These are phyloP conservation scores for Vanessa tameamea DNA, from an alignment of 1,140 invertebrate genomes.

Conservation along the genomic window DNA sequence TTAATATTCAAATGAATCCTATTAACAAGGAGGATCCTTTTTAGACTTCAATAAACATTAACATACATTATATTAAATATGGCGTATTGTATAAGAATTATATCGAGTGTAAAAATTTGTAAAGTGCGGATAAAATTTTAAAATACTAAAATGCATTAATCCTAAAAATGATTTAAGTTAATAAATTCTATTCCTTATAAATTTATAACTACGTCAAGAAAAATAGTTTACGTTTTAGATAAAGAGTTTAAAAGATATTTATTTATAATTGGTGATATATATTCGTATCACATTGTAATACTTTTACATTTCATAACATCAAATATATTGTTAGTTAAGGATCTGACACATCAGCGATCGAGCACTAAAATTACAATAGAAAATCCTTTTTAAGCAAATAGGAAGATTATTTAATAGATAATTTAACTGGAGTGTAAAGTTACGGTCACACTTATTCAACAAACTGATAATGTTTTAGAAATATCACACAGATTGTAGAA, in stretches of 20 bases:
- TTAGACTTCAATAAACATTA: background rate
- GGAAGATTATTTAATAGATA: too few species aligned
- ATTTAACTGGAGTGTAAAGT: too few species aligned
- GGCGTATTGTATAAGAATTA: background rate
- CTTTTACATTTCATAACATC: background rate
- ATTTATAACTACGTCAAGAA: background rate
- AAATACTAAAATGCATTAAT: background rate
- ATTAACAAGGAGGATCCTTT: too few species aligned
- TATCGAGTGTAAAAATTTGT: background rate
- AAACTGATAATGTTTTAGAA: too few species aligned
- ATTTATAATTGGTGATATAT: background rate
- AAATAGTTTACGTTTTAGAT: background rate
- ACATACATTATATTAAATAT: background rate
- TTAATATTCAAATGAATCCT: too few species aligned
- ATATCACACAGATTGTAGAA: too few species aligned
- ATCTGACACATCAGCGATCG: too few species aligned
- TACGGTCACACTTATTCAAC: too few species aligned
- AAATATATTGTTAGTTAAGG: background rate
- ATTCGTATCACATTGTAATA: constrained; percentile 5
- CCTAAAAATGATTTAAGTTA: background rate
- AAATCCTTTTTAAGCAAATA: too few species aligned
- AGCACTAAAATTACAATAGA: too few species aligned
- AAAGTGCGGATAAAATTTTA: background rate
- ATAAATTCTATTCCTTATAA: background rate
- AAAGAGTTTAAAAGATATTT: background rate